Evolutionary conservation across 2,113 vertebrate species (phyloP).

Genomic region (Plotosus lineatus): DNA sequence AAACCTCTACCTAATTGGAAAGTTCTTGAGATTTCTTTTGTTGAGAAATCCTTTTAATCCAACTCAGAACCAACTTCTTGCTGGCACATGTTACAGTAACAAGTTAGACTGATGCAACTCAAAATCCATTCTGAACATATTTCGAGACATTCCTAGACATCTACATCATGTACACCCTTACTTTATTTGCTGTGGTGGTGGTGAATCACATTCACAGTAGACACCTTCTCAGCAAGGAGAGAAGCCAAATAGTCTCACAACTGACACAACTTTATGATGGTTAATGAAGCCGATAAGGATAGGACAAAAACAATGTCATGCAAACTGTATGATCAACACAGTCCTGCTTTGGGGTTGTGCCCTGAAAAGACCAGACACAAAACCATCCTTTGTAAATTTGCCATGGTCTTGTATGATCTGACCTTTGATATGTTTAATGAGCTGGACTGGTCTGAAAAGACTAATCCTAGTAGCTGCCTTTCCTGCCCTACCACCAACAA

Average conservation of each 20-base stretch:
- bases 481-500: not conserved
- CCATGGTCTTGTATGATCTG: conserved; percentile 1
- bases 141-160: not conserved
- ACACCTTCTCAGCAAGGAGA: not conserved
- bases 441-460: not conserved
- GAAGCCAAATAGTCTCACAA: not conserved
- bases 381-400: not conserved
- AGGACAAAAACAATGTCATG: not conserved
- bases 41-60: not conserved
- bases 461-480: not conserved
- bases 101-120: not conserved
- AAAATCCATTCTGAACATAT: not conserved
- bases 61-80: not conserved
- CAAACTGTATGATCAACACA: not conserved
- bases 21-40: not conserved
- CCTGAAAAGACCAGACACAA: not conserved
- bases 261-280: not conserved
- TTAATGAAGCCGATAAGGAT: not conserved
- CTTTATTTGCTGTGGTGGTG: not conserved
- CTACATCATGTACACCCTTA: not conserved
- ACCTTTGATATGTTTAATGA: conserved; percentile 7
- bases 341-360: not conserved
- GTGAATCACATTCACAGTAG: not conserved
- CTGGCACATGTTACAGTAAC: not conserved
- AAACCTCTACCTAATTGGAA: not conserved